These are phyloP conservation scores for Hypomesus transpacificus DNA, from an alignment of 2,113 vertebrate species.

Conservation along the genomic window DNA sequence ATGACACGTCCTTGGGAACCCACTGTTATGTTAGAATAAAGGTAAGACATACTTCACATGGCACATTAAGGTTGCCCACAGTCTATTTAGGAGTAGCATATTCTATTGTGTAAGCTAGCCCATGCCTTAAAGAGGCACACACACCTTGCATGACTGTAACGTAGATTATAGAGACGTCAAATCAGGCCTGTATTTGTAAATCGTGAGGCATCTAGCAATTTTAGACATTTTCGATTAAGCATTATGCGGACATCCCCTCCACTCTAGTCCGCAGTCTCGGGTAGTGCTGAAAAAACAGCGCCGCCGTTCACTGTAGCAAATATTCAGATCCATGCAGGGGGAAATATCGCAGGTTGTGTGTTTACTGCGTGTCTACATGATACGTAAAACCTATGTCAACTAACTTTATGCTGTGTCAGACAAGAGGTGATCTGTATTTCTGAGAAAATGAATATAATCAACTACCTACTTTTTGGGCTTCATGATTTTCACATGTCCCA, in stretches of 20 bases:
- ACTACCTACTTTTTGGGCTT: too few species aligned
- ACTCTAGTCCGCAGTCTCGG: constrained; percentile 7
- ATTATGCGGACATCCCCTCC: neutral
- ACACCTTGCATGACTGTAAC: constrained; percentile 24
- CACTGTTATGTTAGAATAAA: constrained; percentile 96
- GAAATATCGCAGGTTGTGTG: too few species aligned
- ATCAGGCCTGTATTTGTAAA: constrained; percentile 30
- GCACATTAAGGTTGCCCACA: constrained; percentile 3
- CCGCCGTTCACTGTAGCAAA: constrained; percentile 5
- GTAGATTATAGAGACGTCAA: constrained; percentile 22
- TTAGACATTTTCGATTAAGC: constrained; percentile 3
- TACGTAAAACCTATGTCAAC: too few species aligned
- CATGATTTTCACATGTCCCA: neutral
- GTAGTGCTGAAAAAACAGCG: constrained; percentile 61
- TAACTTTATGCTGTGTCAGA: too few species aligned
- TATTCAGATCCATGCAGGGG: too few species aligned
- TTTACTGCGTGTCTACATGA: too few species aligned
- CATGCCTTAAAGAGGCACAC: neutral
- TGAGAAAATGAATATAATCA: too few species aligned
- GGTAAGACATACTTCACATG: constrained; percentile 66
- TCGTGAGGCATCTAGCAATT: constrained; percentile 23
- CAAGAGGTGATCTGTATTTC: too few species aligned
- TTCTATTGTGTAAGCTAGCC: constrained; percentile 16
- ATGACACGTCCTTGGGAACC: constrained; percentile 91
- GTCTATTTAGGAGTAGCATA: neutral